Percentiles rank a stretch among this genome's conserved stretches.
Evolutionary conservation across 2,888 invertebrate species (phyloP).

Genomic region (Drosophila pseudotalamancana): DNA sequence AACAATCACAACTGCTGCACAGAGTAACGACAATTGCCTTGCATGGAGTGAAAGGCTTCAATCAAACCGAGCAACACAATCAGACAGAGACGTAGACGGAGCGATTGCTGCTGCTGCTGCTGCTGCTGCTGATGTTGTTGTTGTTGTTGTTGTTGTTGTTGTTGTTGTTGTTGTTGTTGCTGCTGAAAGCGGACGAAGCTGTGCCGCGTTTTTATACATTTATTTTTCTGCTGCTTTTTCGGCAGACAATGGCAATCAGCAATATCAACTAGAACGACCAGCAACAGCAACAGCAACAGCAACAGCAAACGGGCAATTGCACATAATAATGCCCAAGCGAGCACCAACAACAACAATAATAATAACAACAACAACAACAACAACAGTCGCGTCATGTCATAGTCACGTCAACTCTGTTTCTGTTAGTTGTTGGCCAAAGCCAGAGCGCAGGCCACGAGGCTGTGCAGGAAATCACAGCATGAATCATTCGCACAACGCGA

Average conservation of each 20-base stretch:
- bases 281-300: conserved; percentile 59
- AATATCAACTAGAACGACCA: conserved; percentile 79
- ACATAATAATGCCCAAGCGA: conserved; percentile 74
- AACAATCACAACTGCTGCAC: conserved; percentile 52
- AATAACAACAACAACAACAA: conserved; percentile 40
- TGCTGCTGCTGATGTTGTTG: conserved; percentile 33
- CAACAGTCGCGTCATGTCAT: conserved; percentile 75
- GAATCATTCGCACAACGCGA: conserved; percentile 73
- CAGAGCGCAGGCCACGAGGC: conserved; percentile 63
- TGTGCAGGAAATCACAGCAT: conserved; percentile 81
- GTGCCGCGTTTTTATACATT: conserved; percentile 67
- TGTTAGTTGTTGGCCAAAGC: conserved; percentile 59
- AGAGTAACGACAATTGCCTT: conserved; percentile 75
- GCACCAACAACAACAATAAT: conserved; percentile 49
- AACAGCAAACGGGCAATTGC: conserved; percentile 69
- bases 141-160: conserved; percentile 24
- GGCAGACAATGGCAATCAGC: conserved; percentile 75
- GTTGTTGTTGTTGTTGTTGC: conserved; percentile 25
- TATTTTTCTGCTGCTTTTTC: conserved; percentile 63
- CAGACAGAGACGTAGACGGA: conserved; percentile 67
- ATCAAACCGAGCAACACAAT: conserved; percentile 77
- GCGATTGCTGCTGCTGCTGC: conserved; percentile 63
- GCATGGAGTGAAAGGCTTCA: conserved; percentile 83
- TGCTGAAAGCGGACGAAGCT: conserved; percentile 55
- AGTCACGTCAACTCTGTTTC: conserved; percentile 79